Base-by-base conservation (phyloP, 2,797 vertebrate species). In the Molossus molossus region DNA sequence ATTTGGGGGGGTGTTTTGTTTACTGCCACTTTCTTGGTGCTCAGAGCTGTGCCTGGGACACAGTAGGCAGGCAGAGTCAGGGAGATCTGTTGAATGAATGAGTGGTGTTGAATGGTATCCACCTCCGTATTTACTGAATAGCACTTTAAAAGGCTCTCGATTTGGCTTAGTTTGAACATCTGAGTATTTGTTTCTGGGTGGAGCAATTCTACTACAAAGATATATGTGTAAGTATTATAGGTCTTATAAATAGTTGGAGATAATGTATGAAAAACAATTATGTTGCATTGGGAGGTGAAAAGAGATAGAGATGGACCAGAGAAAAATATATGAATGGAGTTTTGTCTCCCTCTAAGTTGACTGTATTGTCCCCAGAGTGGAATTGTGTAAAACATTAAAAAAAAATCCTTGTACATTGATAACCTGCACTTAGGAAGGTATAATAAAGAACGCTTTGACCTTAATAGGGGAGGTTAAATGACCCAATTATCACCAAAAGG, bases 61-160 rank as follows among this genome's bases (percentile, higher is more conserved):
- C 5, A 60, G 15, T 25, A 70, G 73, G 15, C 37, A 77, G 72
- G 81, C 60, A 85, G 1, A 77, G 65, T 85, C 60, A 85, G 1
- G 23, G 76, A 60, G n/a, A 25, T 57, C 37, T 82, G 33, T 6
- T 60, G 53, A 70, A 81, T 37, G 50, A 69, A 62, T 21, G 23
- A 86, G 60, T 33, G 64, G 4, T 85, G 20, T 15, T 62, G 75
- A 60, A 53, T 73, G 48, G 45, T 79, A 53, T 5, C 64, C 14
- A 75, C 75, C 58, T 87, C 58, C 27, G 1, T 82, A 20, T 70
- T 88, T 77, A 37, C 18, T 92, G 29, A 53, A 5, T 85, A 67
- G 40, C 69, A 80, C 75, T 93, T 95, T 50, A 73, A 90, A 90
- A 88, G 40, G 37, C n/a, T 91, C 45, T 77, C 18, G 18, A 77